Evolutionary conservation across 2,888 invertebrate species (phyloP), one percentile per base, ranked within the genome.

Genomic region (Nezara viridula): DNA sequence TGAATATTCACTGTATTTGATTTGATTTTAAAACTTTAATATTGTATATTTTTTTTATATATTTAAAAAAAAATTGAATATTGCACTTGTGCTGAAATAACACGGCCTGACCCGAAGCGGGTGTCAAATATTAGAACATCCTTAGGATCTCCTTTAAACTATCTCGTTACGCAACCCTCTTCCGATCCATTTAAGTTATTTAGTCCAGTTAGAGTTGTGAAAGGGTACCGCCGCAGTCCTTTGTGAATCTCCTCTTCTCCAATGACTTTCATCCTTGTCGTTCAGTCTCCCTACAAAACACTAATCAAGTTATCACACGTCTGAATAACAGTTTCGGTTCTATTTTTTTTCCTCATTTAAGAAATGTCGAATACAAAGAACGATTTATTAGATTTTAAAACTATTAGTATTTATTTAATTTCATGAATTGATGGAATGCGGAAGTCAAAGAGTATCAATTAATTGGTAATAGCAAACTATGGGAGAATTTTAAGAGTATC

Each of bases 51-150:
- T n/a, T n/a, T n/a, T n/a, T n/a, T n/a, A n/a, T n/a, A n/a, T n/a
- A n/a, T n/a, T n/a, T n/a, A n/a, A n/a, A n/a, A n/a, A 14, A 27
- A 19, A 16, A 27, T 73, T 14, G 14, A 19, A 21, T 19, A 73
- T 37, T 73, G 19, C 37, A 73, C 19, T 73, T 1, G 32, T 16
- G 32, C 7, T 37, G 19, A 37, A 37, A 73, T 37, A 21, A 19
- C 14, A 73, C 37, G 66, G 66, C 10, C 66, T 73, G 81, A 47
- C 44, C 40, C 44, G 81, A n/a, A n/a, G 4, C 5, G 24, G 81
- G 81, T 47, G 81, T 81, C 44, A 81, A 44, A 40, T 81, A 81
- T 81, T 81, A 81, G 81, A 81, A 81, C 81, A 81, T 81, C 81
- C 81, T 81, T 47, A 81, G 81, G 5, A 81, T 44, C 81, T 44